Evolutionary conservation across 2,113 vertebrate genomes (phyloP), one percentile per base, ranked within the genome.

Genomic region (Onychorhynchus coronatus): DNA sequence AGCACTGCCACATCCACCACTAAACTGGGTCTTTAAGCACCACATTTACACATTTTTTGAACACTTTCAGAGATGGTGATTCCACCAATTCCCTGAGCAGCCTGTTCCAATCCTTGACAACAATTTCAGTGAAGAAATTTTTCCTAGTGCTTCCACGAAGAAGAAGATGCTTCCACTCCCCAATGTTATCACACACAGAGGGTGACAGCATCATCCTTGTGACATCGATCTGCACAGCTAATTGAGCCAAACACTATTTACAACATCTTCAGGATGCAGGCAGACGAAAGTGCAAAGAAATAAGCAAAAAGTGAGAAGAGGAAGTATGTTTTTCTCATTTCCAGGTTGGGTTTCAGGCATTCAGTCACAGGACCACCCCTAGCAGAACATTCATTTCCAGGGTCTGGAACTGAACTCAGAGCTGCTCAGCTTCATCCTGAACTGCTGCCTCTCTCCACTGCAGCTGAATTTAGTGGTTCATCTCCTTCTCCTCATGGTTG

Each of bases 131-230:
- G 21, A 31, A 23, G 25, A 15, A 49, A 14, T 17, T n/a, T 46
- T 30, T 46, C 61, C 44, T 15, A 42, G 35, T 24, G 35, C 41
- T 24, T 35, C 41, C 28, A 14, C 6, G 41, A n/a, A 30, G 24
- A 30, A 67, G 16, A 14, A 77, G 53, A 35, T 22, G 21, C 3
- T 80, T 77, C 46, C 33, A 21, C 9, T 70, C 46, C 59, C 31
- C 0, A 0, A 24, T 0, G 1, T 47, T 23, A 56, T 3, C 75
- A 23, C 0, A 0, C 1, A 9, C 4, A 52, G 27, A 18, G 56
- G 25, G 37, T 21, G 24, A 58, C 20, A 3, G 1, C 30, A 35
- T 18, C 72, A 50, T 12, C 50, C n/a, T 52, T 42, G 3, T 4
- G 23, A 33, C 55, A 74, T 42, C 2, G 0, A 71, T 66, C 53